Evolutionary conservation across 2,113 vertebrate genomes (phyloP).

Genomic region (Phyllopteryx taeniolatus): DNA sequence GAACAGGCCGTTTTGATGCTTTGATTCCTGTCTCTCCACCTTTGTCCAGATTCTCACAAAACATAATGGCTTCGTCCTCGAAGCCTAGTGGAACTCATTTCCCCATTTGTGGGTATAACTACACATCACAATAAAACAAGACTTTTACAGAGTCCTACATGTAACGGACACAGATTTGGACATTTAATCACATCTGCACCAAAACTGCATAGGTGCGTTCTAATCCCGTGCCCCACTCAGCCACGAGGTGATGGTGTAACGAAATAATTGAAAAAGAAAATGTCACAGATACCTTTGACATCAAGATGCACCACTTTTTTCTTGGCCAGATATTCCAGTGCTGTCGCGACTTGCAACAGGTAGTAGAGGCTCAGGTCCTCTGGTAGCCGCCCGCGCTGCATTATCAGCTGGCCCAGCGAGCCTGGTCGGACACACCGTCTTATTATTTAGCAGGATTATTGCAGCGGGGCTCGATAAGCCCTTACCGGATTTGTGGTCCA

Average conservation of each 20-base stretch:
- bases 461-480: not conserved
- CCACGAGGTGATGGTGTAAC: too few species aligned
- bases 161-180: too few species aligned
- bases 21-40: not conserved
- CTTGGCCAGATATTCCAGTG: conserved; percentile 82
- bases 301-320: conserved; percentile 86
- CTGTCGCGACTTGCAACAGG: conserved; percentile 80
- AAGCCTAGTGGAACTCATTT: too few species aligned
- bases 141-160: too few species aligned
- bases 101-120: too few species aligned
- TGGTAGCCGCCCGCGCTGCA: conserved; percentile 81
- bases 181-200: not conserved
- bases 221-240: not conserved
- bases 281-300: conserved; percentile 81
- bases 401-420: conserved; percentile 86
- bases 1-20: not conserved
- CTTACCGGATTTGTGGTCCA: conserved; percentile 89
- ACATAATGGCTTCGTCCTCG: too few species aligned
- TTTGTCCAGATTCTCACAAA: not conserved
- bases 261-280: not conserved
- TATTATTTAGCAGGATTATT: not conserved
- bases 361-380: conserved; percentile 91
- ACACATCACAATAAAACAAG: too few species aligned
- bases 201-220: not conserved
- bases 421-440: conserved; percentile 61